These are phyloP conservation scores for Jacana jacana DNA, from an alignment of 2,113 vertebrate genomes.

Conservation along the genomic window DNA sequence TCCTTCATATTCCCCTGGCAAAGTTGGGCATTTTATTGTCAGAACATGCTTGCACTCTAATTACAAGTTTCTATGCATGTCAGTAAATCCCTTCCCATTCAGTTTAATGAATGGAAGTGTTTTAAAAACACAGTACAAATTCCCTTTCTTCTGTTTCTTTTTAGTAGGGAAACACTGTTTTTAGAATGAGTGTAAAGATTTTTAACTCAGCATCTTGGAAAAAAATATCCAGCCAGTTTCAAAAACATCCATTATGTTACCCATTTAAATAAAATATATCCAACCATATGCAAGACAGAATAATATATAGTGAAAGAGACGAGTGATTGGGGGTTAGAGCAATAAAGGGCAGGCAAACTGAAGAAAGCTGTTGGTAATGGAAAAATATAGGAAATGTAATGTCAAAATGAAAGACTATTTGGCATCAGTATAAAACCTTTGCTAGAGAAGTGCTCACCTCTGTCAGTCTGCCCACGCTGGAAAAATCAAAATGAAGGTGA, in stretches of 20 bases:
- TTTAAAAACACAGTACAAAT: background rate
- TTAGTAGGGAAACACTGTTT: background rate
- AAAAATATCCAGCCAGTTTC: background rate
- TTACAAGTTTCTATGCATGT: background rate
- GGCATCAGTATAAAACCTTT: background rate
- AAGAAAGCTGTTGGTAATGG: background rate
- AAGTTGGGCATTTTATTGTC: background rate
- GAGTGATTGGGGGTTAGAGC: accelerated
- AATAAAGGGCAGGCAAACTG: background rate
- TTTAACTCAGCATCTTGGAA: background rate
- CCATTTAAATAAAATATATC: background rate
- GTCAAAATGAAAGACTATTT: constrained; percentile 21
- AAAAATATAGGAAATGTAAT: background rate
- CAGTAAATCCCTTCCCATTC: background rate
- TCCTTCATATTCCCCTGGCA: background rate
- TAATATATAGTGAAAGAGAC: background rate
- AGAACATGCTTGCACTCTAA: background rate
- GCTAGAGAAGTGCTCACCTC: background rate
- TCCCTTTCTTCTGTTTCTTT: background rate
- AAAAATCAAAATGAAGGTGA: background rate
- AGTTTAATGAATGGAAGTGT: background rate
- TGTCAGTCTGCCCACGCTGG: background rate
- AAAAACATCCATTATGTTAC: background rate
- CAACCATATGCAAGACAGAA: background rate
- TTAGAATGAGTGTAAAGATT: background rate